Conservation (phyloP, 1,140 invertebrate genomes). For the Wiebesia pumilae region DNA sequence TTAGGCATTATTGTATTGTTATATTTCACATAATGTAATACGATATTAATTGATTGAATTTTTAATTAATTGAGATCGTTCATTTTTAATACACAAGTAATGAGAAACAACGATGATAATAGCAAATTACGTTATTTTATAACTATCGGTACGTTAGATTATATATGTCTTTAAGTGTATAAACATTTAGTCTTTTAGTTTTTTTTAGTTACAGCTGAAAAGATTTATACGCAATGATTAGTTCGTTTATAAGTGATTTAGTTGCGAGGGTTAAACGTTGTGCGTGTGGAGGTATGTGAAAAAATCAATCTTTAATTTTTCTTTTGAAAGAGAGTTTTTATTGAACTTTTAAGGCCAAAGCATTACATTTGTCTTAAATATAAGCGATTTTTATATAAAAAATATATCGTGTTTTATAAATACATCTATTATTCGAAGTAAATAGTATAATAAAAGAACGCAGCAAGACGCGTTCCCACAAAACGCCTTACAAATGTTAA, state of each 20-base stretch:
- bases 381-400: slow-evolving; percentile 19
- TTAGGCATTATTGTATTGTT: no score
- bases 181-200: background rate
- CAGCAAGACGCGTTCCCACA: background rate
- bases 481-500: background rate
- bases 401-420: background rate
- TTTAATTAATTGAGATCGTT: no score
- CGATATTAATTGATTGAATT: no score
- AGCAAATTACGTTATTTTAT: no score
- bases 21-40: no score
- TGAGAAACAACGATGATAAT: no score
- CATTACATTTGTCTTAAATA: slow-evolving; percentile 48
- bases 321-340: slow-evolving; percentile 40
- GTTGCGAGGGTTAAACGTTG: background rate
- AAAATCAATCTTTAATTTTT: slow-evolving; percentile 39
- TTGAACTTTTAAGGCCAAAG: slow-evolving; percentile 45
- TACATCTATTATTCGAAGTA: background rate
- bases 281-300: slow-evolving; percentile 31
- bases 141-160: background rate
- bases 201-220: background rate
- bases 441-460: background rate
- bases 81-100: no score
- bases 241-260: background rate
- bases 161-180: background rate
- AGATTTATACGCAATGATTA: background rate